Evolutionary conservation across 2,113 vertebrate genomes (phyloP).

Genomic region (Amia ocellicauda): DNA sequence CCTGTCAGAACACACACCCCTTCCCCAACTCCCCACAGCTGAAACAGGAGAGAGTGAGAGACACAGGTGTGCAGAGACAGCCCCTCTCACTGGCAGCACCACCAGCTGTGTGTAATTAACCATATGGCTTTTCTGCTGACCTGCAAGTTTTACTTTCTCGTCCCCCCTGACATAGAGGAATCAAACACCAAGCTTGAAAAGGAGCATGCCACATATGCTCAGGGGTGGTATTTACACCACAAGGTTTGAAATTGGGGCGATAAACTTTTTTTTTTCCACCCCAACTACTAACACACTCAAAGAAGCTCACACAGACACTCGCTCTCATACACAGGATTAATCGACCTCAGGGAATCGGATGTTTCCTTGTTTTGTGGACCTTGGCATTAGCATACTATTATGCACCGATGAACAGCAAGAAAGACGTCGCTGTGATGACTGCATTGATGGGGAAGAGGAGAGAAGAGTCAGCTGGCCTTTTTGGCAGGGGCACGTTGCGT

Average conservation of each 20-base stretch:
- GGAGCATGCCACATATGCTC: too few species aligned
- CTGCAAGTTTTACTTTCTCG: too few species aligned
- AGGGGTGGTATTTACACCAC: too few species aligned
- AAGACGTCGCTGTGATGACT: constrained; percentile 39
- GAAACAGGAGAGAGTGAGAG: constrained; percentile 7
- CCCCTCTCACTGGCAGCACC: not conserved
- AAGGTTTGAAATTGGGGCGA: too few species aligned
- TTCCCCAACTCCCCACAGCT: not conserved
- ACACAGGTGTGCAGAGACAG: constrained; percentile 11
- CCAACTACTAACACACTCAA: too few species aligned
- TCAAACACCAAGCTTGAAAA: too few species aligned
- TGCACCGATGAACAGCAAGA: constrained; percentile 55
- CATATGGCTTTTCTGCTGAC: not conserved
- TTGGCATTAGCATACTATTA: constrained; percentile 25
- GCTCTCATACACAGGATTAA: too few species aligned
- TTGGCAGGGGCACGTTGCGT: too few species aligned
- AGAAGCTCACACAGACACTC: too few species aligned
- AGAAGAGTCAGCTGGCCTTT: not conserved
- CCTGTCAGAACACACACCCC: not conserved
- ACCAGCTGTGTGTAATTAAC: constrained; percentile 13
- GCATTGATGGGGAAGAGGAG: not conserved
- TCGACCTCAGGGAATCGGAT: not conserved
- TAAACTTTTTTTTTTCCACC: too few species aligned
- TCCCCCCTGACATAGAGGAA: too few species aligned
- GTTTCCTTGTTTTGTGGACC: constrained; percentile 14